phyloP scores from a whole-genome alignment of 2,888 invertebrate genomes.

The Microchrysa polita region DNA sequence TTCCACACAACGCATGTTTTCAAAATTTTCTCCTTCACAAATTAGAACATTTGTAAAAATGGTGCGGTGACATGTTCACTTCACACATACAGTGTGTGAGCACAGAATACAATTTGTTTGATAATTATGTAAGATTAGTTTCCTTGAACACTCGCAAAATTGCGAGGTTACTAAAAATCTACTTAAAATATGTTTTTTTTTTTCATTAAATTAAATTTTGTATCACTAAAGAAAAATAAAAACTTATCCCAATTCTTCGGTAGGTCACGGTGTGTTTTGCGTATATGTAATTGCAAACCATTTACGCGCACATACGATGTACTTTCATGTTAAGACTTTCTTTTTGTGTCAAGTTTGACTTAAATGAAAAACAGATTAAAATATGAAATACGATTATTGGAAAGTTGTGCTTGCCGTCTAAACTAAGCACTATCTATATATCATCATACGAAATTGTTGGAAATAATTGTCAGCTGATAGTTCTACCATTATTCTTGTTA shows the following conservation, averaged over 20 bases:
- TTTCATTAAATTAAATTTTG: no score
- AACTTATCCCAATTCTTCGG: slow-evolving; percentile 3
- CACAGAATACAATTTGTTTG: no score
- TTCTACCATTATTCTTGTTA: no score
- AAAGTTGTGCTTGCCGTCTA: slow-evolving; percentile 5
- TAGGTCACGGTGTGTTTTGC: neutral
- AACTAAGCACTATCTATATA: slow-evolving; percentile 1
- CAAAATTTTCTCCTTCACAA: no score
- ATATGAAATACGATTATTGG: neutral
- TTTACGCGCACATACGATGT: neutral
- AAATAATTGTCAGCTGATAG: neutral
- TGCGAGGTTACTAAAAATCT: no score
- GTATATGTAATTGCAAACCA: neutral
- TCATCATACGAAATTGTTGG: neutral
- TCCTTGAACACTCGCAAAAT: no score
- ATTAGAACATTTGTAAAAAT: no score
- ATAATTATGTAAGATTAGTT: no score
- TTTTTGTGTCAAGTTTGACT: slow-evolving; percentile 14
- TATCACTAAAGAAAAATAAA: neutral
- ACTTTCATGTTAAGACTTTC: slow-evolving; percentile 15
- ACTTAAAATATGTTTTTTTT: no score
- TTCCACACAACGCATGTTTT: no score
- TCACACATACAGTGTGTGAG: no score
- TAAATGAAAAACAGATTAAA: neutral
- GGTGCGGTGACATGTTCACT: no score